A percentile compares a stretch with the other conserved stretches of the same genome.
phyloP scores from a whole-genome alignment of 2,888 invertebrate genomes.

The Drosophila phalerata region DNA sequence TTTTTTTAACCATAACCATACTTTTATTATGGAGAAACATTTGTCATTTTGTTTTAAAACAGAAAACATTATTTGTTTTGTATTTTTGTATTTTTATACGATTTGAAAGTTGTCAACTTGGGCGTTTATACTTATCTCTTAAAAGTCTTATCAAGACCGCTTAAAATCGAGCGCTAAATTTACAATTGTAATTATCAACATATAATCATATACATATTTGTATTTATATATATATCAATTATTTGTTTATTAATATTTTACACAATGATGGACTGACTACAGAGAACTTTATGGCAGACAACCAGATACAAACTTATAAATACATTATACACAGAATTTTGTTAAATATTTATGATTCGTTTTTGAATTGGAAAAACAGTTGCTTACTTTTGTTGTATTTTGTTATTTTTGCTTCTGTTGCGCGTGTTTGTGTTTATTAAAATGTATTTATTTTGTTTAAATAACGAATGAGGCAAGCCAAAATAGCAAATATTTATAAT shows the following conservation, averaged over 20 bases:
- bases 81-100: constrained; percentile 38
- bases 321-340: constrained; percentile 68
- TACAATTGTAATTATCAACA: constrained; percentile 69
- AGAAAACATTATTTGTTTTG: constrained; percentile 59
- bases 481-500: constrained; percentile 48
- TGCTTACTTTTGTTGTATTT: constrained; percentile 4
- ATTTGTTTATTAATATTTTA: constrained; percentile 69
- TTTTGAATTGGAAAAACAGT: constrained; percentile 11
- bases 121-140: constrained; percentile 64
- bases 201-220: constrained; percentile 9
- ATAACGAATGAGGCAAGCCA: constrained; percentile 52
- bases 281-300: constrained; percentile 70
- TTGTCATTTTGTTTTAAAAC: constrained; percentile 69
- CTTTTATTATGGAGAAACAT: constrained; percentile 80
- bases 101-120: constrained; percentile 72
- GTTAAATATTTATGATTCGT: constrained; percentile 32
- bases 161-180: constrained; percentile 79
- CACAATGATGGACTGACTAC: constrained; percentile 81
- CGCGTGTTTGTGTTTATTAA: constrained; percentile 36
- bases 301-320: constrained; percentile 68
- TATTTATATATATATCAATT: constrained; percentile 33
- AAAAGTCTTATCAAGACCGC: constrained; percentile 82
- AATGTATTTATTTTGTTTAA: constrained; percentile 35
- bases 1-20: constrained; percentile 75
- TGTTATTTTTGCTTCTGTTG: constrained; percentile 16